phyloP scores from a whole-genome alignment of 2,888 invertebrate genomes.

The Tenthredo scrophulariae region DNA sequence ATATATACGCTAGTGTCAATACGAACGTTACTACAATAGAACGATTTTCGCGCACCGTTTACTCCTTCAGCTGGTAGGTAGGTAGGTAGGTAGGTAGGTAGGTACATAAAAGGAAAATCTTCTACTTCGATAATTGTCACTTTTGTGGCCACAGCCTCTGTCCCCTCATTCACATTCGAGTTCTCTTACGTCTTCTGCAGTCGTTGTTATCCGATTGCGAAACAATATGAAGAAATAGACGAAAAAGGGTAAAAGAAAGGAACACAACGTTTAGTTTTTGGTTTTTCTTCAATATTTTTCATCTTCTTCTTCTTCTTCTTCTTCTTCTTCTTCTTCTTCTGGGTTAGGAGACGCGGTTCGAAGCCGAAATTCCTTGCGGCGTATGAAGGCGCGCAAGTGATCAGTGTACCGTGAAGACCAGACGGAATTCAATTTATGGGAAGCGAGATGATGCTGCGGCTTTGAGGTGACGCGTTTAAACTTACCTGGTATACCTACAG shows the following conservation, averaged over 20 bases:
- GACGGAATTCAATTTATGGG: slow-evolving; percentile 51
- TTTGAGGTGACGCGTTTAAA: slow-evolving; percentile 49
- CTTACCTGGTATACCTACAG: neutral
- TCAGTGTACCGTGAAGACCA: slow-evolving; percentile 49
- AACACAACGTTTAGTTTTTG: neutral
- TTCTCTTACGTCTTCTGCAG: neutral
- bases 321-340: neutral
- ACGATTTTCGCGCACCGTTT: slow-evolving; percentile 27
- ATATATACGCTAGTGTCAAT: slow-evolving; percentile 19
- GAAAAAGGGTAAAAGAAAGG: neutral
- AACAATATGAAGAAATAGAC: neutral
- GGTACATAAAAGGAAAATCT: slow-evolving; percentile 7
- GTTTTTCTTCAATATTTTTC: neutral
- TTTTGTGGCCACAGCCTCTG: slow-evolving; percentile 20
- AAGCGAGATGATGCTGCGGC: slow-evolving; percentile 48
- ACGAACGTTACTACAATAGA: slow-evolving; percentile 23
- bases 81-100: neutral
- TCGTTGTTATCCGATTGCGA: neutral
- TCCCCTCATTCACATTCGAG: neutral
- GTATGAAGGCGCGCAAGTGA: slow-evolving; percentile 39
- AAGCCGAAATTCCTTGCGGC: slow-evolving; percentile 19
- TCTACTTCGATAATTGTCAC: slow-evolving; percentile 42
- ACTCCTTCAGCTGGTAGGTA: neutral
- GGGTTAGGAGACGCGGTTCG: neutral
- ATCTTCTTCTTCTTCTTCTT: neutral